These are phyloP conservation scores for Caiman crocodilus DNA, from an alignment of 2,797 vertebrate species.

Conservation along the genomic window DNA sequence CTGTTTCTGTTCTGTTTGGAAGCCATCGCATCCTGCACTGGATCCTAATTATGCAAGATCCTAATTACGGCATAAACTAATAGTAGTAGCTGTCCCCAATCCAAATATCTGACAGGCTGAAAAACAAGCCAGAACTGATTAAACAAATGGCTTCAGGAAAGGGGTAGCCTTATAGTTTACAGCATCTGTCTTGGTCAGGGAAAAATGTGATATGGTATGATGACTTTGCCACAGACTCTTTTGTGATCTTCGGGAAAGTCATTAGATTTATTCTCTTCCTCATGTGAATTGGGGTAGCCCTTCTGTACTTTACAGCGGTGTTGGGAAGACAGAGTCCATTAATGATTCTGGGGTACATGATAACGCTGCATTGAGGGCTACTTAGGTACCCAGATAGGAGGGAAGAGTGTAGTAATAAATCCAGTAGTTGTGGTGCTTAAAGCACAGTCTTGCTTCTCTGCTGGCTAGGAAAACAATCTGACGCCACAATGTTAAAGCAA, in stretches of 20 bases:
- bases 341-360: neutral
- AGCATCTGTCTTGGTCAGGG: neutral
- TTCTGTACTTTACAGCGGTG: neutral
- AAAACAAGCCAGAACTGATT: neutral
- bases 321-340: neutral
- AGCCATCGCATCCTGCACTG: neutral
- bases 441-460: too few relatives aligned
- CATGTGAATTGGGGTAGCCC: neutral
- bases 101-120: neutral
- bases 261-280: neutral
- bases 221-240: neutral
- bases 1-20: neutral
- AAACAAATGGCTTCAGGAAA: neutral
- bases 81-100: neutral
- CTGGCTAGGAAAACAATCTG: too few relatives aligned
- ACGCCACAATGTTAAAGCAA: neutral
- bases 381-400: neutral
- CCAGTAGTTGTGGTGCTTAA: neutral
- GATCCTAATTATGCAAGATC: neutral
- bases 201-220: too few relatives aligned
- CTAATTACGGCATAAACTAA: neutral
- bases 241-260: neutral
- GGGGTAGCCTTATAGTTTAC: neutral
- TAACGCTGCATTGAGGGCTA: neutral
- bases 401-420: neutral